Base-by-base conservation (phyloP, 2,113 vertebrate genomes). In the Gyps fulvus region DNA sequence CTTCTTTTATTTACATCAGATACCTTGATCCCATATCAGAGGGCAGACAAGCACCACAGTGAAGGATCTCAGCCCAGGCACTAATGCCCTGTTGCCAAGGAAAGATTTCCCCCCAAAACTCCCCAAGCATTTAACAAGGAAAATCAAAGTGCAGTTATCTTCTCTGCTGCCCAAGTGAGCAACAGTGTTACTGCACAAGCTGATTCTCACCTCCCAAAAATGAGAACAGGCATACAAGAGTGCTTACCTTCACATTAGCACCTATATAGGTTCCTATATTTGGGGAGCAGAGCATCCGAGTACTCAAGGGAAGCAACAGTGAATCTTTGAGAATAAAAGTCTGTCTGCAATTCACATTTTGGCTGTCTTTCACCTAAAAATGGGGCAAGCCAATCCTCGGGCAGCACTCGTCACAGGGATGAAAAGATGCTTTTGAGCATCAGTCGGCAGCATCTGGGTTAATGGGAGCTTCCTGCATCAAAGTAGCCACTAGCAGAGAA, bases 221-320 rank as follows among this genome's bases (percentile, higher is more conserved):
- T 21, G 11, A 57, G 26, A 72, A 14, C 0, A 2, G 16, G 9
- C 0, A 0, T 34, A 54, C 21, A 78, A 61, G 10, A 34, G 31
- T 29, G 12, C 11, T 80, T 5, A 8, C 22, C 8, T 43, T 84
- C 73, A 54, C 42, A 47, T 2, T 58, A 40, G 45, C 20, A 81
- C 8, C 21, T 27, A 9, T 8, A 34, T 13, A 57, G 3, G 5
- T 49, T 73, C n/a, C 29, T 61, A 3, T 80, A 0, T 69, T 9
- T 43, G 23, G 13, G 32, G n/a, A 91, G 17, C 42, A 73, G 49
- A 74, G 12, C 29, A 76, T 27, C 11, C 2, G 3, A 59, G 8
- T 63, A 38, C 22, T 78, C 23, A 55, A 62, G 32, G 8, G 26
- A 90, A 86, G 19, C 6, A 12, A 40, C 11, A 61, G 16, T 40